These are phyloP conservation scores for Meloidogyne hapla DNA, from an alignment of 1,140 invertebrate genomes.

Conservation along the genomic window DNA sequence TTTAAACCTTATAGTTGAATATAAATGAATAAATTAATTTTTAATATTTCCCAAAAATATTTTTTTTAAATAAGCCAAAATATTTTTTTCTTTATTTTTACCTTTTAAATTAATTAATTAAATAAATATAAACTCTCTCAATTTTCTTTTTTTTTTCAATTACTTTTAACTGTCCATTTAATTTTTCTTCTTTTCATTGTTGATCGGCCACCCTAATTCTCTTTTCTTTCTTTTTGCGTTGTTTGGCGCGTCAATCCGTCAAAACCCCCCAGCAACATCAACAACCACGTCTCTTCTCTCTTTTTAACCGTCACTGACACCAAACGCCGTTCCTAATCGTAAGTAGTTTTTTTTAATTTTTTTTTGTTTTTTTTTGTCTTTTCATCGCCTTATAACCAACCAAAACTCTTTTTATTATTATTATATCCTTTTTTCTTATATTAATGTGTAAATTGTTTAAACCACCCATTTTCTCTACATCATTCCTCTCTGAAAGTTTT, in stretches of 20 bases:
- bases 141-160: background rate
- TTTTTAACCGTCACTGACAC: background rate
- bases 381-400: too few relatives aligned
- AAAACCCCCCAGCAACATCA: background rate
- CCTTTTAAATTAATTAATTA: background rate
- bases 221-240: background rate
- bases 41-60: too few relatives aligned
- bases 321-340: background rate
- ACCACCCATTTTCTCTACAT: too few relatives aligned
- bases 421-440: too few relatives aligned
- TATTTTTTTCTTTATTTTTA: too few relatives aligned
- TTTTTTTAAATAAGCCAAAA: too few relatives aligned
- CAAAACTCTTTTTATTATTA: too few relatives aligned
- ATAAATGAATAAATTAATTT: too few relatives aligned
- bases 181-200: background rate
- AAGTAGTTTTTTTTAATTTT: background rate
- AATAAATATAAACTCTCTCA: background rate
- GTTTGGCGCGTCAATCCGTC: background rate
- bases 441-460: too few relatives aligned
- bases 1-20: too few relatives aligned
- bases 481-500: too few relatives aligned
- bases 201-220: background rate
- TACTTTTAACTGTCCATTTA: constrained; percentile 2
- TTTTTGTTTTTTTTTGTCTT: background rate
- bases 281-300: background rate